phyloP scores from a whole-genome alignment of 2,888 invertebrate genomes.

The Plagiodera versicolora region DNA sequence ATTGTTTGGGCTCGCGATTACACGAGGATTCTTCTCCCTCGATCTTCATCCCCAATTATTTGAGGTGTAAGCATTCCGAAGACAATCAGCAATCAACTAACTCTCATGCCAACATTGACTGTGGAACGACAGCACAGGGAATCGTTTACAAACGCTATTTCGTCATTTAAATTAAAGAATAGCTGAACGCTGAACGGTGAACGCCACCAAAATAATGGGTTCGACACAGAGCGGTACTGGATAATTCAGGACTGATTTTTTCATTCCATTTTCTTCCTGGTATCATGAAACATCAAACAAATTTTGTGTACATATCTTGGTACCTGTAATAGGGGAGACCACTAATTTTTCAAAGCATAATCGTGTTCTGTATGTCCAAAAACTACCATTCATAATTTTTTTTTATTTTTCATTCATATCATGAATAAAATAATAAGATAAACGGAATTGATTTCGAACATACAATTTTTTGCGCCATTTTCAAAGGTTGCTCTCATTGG shows the following conservation, averaged over 20 bases:
- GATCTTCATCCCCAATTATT: constrained; percentile 10
- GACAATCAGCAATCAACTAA: constrained; percentile 26
- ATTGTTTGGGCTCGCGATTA: neutral
- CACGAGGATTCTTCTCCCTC: neutral
- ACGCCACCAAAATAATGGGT: constrained; percentile 40
- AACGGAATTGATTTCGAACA: too few species aligned
- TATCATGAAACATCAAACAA: too few species aligned
- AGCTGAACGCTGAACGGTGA: constrained; percentile 17
- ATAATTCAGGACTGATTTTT: neutral
- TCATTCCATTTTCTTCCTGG: too few species aligned
- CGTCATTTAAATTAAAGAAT: constrained; percentile 39
- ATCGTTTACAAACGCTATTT: constrained; percentile 33
- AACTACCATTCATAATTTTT: too few species aligned
- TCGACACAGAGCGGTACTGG: neutral
- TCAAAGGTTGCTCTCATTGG: too few species aligned
- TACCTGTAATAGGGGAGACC: too few species aligned
- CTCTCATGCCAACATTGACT: constrained; percentile 23
- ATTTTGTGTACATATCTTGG: too few species aligned
- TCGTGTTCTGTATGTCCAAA: too few species aligned
- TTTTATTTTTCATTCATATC: too few species aligned
- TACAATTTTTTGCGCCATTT: too few species aligned
- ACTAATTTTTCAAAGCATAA: too few species aligned
- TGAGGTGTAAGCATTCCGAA: constrained; percentile 13
- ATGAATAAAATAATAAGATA: too few species aligned
- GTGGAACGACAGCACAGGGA: constrained; percentile 23